phyloP scores from a whole-genome alignment of 2,113 vertebrate species.

The Okapia johnstoni region DNA sequence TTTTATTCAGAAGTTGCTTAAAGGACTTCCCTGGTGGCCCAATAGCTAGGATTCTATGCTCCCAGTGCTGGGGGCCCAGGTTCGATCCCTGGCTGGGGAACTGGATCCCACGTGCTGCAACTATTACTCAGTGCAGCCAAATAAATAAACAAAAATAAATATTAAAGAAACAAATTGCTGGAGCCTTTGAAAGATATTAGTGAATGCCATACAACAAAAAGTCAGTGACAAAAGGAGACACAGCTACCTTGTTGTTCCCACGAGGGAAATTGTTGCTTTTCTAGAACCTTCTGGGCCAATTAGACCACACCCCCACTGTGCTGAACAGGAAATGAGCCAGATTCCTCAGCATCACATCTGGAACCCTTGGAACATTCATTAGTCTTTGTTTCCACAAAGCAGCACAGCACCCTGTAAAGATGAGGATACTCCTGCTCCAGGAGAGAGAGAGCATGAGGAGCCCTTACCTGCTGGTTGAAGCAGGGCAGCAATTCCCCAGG shows the following conservation, averaged over 20 bases:
- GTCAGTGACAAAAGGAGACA: background rate
- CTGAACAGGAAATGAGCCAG: background rate
- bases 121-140: background rate
- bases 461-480: background rate
- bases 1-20: background rate
- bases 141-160: background rate
- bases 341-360: background rate
- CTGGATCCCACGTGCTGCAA: background rate
- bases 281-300: background rate
- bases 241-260: background rate
- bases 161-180: background rate
- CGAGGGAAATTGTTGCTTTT: background rate
- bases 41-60: background rate
- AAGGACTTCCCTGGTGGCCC: background rate
- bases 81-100: background rate
- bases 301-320: background rate
- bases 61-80: background rate
- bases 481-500: background rate
- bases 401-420: background rate
- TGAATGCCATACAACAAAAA: background rate
- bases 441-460: background rate
- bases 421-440: background rate
- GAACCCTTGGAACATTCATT: background rate
- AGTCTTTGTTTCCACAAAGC: background rate
- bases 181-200: background rate